Percentiles rank a stretch among this genome's conserved stretches.
These are phyloP conservation scores for Idaea biselata DNA, from an alignment of 2,888 invertebrate genomes.

Conservation along the genomic window DNA sequence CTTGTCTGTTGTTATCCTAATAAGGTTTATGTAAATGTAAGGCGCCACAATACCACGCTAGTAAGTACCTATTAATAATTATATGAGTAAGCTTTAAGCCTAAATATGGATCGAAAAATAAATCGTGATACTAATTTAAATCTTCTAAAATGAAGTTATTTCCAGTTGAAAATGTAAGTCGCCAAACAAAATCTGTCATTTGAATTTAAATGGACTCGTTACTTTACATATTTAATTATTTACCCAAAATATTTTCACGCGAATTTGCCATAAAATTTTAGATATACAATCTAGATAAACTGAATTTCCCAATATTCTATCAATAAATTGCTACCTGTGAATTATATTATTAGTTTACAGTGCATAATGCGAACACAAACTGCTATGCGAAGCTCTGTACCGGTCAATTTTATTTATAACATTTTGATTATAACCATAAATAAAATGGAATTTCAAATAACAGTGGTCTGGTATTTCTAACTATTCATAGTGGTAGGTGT, in stretches of 20 bases:
- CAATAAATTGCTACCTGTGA: background rate
- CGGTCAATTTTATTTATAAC: background rate
- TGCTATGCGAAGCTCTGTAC: background rate
- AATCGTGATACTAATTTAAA: background rate
- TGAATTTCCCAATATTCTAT: background rate
- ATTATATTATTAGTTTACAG: background rate
- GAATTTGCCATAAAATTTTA: background rate
- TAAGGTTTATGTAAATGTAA: constrained; percentile 13
- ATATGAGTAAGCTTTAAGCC: background rate
- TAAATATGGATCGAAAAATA: background rate
- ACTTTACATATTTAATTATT: background rate
- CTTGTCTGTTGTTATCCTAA: constrained; percentile 35
- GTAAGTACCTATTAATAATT: background rate
- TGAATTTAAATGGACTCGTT: background rate
- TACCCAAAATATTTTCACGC: background rate
- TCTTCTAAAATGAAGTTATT: background rate
- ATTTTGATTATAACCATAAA: background rate
- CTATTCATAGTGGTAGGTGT: constrained; percentile 1
- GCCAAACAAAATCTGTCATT: background rate
- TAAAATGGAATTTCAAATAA: background rate
- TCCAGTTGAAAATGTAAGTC: background rate
- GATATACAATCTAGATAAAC: background rate
- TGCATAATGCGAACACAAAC: background rate
- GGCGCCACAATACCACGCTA: background rate
- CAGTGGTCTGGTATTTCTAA: background rate